Percentiles rank a stretch among this genome's conserved stretches.
Conservation (phyloP, 2,113 vertebrate species). For the Eulacestoma nigropectus region DNA sequence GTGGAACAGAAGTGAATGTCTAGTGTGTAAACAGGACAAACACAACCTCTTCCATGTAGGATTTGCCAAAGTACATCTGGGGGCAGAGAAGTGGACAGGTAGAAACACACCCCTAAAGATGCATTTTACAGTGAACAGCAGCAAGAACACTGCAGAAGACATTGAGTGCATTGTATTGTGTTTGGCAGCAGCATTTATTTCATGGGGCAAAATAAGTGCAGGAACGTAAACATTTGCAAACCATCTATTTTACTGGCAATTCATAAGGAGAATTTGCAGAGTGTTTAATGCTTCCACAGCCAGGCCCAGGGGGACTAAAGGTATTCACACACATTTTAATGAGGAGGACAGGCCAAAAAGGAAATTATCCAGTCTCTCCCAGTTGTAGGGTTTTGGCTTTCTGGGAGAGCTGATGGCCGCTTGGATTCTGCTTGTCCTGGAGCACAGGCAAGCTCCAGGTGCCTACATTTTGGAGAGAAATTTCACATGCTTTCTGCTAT, state of each 20-base stretch:
- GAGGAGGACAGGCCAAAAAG: neutral
- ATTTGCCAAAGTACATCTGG: neutral
- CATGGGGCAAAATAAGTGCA: neutral
- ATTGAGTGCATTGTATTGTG: neutral
- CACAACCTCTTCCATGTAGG: neutral
- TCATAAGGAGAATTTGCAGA: neutral
- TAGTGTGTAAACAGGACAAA: neutral
- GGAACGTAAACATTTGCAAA: constrained; percentile 3
- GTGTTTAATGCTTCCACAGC: neutral
- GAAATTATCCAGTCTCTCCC: neutral
- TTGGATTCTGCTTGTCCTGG: neutral
- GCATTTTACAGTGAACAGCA: neutral
- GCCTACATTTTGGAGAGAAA: neutral
- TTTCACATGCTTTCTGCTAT: neutral
- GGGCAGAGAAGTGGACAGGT: neutral
- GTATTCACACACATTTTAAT: neutral
- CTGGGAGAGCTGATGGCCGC: neutral
- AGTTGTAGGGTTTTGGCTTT: neutral
- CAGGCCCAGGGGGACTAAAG: neutral
- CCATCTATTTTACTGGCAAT: neutral
- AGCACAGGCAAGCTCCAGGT: neutral
- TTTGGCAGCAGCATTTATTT: neutral
- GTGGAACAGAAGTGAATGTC: neutral
- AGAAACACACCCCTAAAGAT: neutral
- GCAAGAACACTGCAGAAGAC: neutral